These are phyloP conservation scores for Ormyrus nitidulus DNA, from an alignment of 2,888 invertebrate species.

Conservation along the genomic window DNA sequence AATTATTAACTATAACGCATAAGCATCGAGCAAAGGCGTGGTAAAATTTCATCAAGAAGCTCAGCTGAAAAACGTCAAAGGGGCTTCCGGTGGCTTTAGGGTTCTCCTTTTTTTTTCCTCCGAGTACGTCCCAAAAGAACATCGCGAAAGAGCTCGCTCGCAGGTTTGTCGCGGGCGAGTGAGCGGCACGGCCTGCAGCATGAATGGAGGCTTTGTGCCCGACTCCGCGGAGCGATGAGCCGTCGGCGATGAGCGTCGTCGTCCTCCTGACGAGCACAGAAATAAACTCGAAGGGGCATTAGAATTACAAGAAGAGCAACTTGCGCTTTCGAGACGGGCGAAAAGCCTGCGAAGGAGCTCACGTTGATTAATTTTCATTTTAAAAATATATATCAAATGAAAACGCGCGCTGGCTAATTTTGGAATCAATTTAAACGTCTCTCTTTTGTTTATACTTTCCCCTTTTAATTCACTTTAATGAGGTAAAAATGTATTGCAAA, in stretches of 20 bases:
- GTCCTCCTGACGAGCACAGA: constrained; percentile 59
- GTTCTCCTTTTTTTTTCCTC: background rate
- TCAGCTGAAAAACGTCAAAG: no score
- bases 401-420: background rate
- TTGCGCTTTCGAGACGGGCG: constrained; percentile 30
- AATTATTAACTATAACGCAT: no score
- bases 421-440: background rate
- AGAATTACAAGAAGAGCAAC: constrained; percentile 56
- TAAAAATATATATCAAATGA: no score
- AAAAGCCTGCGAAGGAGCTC: constrained; percentile 4
- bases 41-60: no score
- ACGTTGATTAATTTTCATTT: no score
- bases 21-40: no score
- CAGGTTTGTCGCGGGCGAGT: constrained; percentile 36
- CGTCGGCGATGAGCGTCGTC: constrained; percentile 42
- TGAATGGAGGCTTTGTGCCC: constrained; percentile 67
- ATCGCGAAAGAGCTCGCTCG: constrained; percentile 3
- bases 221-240: constrained; percentile 58
- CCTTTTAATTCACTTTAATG: no score
- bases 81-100: no score
- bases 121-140: constrained; percentile 26
- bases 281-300: constrained; percentile 62
- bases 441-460: no score
- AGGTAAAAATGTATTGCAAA: background rate
- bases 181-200: constrained; percentile 56